Percentiles rank a stretch among this genome's conserved stretches.
phyloP scores from a whole-genome alignment of 2,797 vertebrate species.

The Sebastes alutus region DNA sequence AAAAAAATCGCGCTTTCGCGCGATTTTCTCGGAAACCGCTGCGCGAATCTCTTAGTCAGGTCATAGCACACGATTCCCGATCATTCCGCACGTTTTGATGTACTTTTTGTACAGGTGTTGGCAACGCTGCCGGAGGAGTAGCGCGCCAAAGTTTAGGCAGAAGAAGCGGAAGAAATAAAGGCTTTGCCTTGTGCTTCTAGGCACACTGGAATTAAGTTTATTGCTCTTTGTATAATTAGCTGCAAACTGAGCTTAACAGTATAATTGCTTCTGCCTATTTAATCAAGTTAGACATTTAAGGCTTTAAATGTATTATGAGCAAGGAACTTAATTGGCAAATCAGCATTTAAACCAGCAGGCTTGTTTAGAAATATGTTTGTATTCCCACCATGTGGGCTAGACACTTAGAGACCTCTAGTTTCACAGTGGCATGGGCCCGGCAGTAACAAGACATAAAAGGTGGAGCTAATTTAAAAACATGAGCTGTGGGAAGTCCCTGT shows the following conservation, averaged over 20 bases:
- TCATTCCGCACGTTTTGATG: no score
- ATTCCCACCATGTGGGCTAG: neutral
- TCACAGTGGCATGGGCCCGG: neutral
- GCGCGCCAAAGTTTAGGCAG: no score
- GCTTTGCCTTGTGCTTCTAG: no score
- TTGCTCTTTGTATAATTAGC: neutral
- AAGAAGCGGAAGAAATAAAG: no score
- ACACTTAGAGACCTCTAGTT: neutral
- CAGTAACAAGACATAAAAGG: conserved; percentile 9
- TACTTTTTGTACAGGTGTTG: no score
- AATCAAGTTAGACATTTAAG: neutral
- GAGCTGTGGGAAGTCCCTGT: neutral
- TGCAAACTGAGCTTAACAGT: neutral
- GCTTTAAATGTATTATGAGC: neutral
- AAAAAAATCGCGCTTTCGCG: no score
- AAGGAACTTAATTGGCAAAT: neutral
- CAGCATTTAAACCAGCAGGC: neutral
- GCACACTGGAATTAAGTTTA: no score
- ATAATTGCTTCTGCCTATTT: conserved; percentile 4
- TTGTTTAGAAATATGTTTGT: neutral
- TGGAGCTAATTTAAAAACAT: conserved; percentile 3
- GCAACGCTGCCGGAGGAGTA: no score
- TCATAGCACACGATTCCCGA: no score
- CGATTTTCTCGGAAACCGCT: no score
- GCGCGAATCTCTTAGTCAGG: no score